Percentiles rank a stretch among this genome's conserved stretches.
Evolutionary conservation across 2,888 invertebrate species (phyloP).

Genomic region (Linhomoeus sp.): DNA sequence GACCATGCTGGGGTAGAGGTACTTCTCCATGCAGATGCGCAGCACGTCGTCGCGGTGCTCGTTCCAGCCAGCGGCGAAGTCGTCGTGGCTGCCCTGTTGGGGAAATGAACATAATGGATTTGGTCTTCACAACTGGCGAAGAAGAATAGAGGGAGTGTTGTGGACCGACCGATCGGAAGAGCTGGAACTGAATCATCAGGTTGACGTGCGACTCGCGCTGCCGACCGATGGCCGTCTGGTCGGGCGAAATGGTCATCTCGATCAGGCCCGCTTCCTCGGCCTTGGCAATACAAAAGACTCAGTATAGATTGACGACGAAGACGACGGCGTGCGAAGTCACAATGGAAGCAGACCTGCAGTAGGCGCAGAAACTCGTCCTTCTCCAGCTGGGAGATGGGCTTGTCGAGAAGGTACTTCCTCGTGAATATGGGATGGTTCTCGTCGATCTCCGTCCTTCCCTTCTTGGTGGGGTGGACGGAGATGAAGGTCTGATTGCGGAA

Average conservation of each 20-base stretch:
- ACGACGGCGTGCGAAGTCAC: too few relatives aligned
- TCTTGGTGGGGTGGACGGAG: slow-evolving; percentile 58
- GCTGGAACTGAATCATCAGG: too few relatives aligned
- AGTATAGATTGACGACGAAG: too few relatives aligned
- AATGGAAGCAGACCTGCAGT: slow-evolving; percentile 17
- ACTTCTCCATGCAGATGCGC: slow-evolving; percentile 60
- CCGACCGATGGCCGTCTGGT: neutral
- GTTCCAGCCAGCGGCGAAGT: slow-evolving; percentile 88
- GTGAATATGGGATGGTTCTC: slow-evolving; percentile 54
- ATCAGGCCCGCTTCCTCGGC: slow-evolving; percentile 6
- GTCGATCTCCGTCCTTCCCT: slow-evolving; percentile 80
- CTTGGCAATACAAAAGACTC: neutral
- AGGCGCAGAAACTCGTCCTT: slow-evolving; percentile 76
- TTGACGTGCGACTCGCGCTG: too few relatives aligned
- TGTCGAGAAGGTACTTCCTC: slow-evolving; percentile 30
- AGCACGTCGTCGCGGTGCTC: slow-evolving; percentile 64
- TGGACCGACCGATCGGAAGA: too few relatives aligned
- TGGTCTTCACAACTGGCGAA: too few relatives aligned
- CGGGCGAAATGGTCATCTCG: slow-evolving; percentile 4
- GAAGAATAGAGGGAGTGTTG: too few relatives aligned
- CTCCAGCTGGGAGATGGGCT: slow-evolving; percentile 37
- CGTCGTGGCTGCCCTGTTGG: slow-evolving; percentile 84
- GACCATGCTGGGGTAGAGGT: slow-evolving; percentile 68
- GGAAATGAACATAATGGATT: too few relatives aligned
- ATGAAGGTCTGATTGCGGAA: slow-evolving; percentile 36